Conservation (phyloP, 2,888 invertebrate genomes). For the Tipula helvola region DNA sequence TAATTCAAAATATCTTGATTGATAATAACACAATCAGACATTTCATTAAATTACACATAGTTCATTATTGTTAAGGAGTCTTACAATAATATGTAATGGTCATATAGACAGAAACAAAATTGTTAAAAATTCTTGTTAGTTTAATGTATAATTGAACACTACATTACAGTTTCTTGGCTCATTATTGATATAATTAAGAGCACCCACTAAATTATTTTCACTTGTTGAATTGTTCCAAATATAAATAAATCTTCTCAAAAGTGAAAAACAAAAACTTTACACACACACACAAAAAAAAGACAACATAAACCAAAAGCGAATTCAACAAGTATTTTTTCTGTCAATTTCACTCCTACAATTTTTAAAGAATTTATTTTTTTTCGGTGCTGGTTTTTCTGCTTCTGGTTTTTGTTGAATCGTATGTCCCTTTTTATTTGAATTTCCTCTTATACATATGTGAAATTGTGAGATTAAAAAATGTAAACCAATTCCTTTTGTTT, state of each 20-base stretch:
- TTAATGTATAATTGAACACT: not conserved
- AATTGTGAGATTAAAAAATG: not conserved
- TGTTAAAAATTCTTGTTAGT: too few relatives aligned
- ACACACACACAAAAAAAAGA: not conserved
- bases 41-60: too few relatives aligned
- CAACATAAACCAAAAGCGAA: not conserved
- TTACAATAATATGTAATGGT: too few relatives aligned
- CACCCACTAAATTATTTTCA: not conserved
- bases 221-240: not conserved
- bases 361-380: not conserved
- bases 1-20: too few relatives aligned
- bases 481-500: not conserved
- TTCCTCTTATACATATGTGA: not conserved
- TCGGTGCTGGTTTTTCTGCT: not conserved
- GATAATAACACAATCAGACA: too few relatives aligned
- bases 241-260: not conserved
- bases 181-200: not conserved
- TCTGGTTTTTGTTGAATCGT: not conserved
- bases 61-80: not conserved
- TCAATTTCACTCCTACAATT: slow-evolving; percentile 4
- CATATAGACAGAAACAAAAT: too few relatives aligned
- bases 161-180: not conserved
- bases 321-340: not conserved
- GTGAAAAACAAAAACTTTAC: not conserved
- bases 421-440: not conserved